These are phyloP conservation scores for Nesoenas mayeri DNA, from an alignment of 2,113 vertebrate genomes.

Conservation along the genomic window DNA sequence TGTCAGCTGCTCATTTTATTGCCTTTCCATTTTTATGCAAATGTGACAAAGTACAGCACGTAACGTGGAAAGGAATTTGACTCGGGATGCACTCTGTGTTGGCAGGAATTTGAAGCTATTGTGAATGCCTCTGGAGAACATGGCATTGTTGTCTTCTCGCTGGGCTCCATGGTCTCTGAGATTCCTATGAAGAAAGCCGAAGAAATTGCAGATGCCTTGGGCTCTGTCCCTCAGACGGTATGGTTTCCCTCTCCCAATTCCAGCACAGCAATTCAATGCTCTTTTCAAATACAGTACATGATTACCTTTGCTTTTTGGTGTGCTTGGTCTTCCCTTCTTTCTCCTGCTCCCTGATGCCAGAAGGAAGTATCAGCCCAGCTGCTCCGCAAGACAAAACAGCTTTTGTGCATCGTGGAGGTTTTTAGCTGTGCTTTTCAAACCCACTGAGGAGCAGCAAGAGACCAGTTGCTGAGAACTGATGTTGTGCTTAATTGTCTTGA, in stretches of 20 bases:
- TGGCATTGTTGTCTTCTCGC: slow-evolving; percentile 89
- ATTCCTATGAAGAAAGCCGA: slow-evolving; percentile 81
- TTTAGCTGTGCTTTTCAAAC: neutral
- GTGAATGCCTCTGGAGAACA: slow-evolving; percentile 88
- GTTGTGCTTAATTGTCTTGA: neutral
- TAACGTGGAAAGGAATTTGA: neutral
- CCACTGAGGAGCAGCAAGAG: neutral
- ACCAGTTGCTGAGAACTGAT: neutral
- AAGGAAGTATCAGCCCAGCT: neutral
- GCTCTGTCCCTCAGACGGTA: slow-evolving; percentile 90
- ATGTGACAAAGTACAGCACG: rapidly evolving
- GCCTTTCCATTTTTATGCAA: neutral
- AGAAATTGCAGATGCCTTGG: slow-evolving; percentile 85
- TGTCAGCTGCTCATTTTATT: neutral
- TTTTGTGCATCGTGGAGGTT: neutral
- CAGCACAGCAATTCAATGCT: neutral
- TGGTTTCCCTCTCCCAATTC: neutral
- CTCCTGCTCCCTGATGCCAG: neutral
- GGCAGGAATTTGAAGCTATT: slow-evolving; percentile 88
- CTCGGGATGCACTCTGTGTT: neutral
- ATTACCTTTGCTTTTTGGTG: neutral
- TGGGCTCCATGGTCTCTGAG: slow-evolving; percentile 87
- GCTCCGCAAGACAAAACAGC: rapidly evolving
- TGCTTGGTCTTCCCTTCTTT: neutral
- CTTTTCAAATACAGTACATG: neutral